Evolutionary conservation across 2,113 vertebrate species (phyloP).

Genomic region (Alectura lathami): DNA sequence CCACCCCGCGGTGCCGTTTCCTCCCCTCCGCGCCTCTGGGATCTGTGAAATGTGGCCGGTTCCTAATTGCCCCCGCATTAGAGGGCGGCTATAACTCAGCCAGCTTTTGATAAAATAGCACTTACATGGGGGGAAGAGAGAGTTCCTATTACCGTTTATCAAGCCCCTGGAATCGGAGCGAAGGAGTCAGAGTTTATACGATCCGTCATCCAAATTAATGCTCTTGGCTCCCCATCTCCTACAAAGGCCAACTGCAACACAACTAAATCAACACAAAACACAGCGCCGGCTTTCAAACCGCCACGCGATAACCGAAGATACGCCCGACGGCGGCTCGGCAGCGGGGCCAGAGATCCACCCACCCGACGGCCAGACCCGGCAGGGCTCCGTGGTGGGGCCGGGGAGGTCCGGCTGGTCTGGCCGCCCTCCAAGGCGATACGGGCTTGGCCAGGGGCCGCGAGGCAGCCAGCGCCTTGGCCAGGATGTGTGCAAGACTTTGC

Average conservation of each 20-base stretch:
- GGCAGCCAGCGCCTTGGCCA: conserved; percentile 39
- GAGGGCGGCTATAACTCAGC: conserved; percentile 62
- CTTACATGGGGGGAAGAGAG: conserved; percentile 53
- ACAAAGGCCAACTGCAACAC: conserved; percentile 62
- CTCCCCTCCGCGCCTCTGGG: background rate
- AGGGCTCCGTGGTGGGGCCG: background rate
- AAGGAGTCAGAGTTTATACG: conserved; percentile 64
- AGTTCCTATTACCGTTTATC: conserved; percentile 70
- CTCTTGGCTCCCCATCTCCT: conserved; percentile 58
- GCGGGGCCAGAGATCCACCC: background rate
- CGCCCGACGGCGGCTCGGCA: background rate
- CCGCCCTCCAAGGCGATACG: background rate
- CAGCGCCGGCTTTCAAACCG: background rate
- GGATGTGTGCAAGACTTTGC: conserved; percentile 28
- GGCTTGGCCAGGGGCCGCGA: conserved; percentile 22
- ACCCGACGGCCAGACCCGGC: background rate
- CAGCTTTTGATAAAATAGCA: conserved; percentile 68
- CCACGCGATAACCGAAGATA: background rate
- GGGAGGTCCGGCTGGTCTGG: conserved; percentile 15
- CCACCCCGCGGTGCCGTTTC: background rate
- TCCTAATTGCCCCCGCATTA: conserved; percentile 58
- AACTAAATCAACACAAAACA: conserved; percentile 61
- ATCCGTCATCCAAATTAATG: conserved; percentile 70
- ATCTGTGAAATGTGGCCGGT: conserved; percentile 49
- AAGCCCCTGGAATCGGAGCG: conserved; percentile 64